A percentile compares a stretch with the other conserved stretches of the same genome.
These are phyloP conservation scores for Vidua chalybeata DNA, from an alignment of 2,113 vertebrate species.

Conservation along the genomic window DNA sequence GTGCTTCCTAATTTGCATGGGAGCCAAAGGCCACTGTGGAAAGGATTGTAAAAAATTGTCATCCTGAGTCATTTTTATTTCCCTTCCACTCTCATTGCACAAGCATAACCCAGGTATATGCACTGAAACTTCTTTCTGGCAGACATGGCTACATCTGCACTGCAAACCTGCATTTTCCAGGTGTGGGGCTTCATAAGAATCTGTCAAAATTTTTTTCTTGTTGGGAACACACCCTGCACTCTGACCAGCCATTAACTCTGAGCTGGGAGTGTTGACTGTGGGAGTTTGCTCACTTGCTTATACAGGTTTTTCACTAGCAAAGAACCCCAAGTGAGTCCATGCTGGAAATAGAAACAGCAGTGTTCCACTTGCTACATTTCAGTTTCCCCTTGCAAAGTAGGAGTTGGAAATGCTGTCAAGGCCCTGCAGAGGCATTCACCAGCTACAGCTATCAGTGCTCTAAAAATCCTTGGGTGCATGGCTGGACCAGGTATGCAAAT, in stretches of 20 bases:
- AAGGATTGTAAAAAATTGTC: constrained; percentile 44
- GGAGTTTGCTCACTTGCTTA: not conserved
- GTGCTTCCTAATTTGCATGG: constrained; percentile 26
- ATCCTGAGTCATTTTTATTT: constrained; percentile 55
- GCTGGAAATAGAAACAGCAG: not conserved
- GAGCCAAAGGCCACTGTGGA: constrained; percentile 31
- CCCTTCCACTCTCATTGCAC: constrained; percentile 1
- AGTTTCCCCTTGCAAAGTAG: not conserved
- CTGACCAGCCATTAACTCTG: not conserved
- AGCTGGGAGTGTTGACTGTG: not conserved
- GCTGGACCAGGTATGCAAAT: constrained; percentile 18
- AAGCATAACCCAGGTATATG: not conserved
- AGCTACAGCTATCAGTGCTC: not conserved
- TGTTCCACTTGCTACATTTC: not conserved
- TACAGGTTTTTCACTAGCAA: not conserved
- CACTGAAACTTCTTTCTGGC: constrained; percentile 13
- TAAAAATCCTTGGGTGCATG: not conserved
- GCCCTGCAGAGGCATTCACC: not conserved
- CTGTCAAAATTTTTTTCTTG: not conserved
- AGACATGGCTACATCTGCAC: not conserved
- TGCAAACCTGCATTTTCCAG: not conserved
- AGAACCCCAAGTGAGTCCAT: not conserved
- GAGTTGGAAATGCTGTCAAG: not conserved
- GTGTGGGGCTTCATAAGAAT: not conserved
- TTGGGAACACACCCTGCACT: not conserved